These are phyloP conservation scores for Acestrorhynchus altus DNA, from an alignment of 2,797 vertebrate species.

Conservation along the genomic window DNA sequence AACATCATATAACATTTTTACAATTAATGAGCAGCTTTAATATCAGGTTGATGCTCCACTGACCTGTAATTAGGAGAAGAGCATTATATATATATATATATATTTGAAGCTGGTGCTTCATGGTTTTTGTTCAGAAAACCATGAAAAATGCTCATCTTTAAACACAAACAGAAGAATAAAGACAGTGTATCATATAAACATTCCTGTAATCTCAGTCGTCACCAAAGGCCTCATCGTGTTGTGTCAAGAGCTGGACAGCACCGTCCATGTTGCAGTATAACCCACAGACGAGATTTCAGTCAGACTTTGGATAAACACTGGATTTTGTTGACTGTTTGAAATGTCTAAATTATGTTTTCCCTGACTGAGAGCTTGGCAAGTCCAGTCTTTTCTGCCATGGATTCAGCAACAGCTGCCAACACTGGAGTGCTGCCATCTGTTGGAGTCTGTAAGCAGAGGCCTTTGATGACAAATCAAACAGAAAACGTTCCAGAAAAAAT, in stretches of 20 bases:
- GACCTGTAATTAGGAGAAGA: too few species aligned
- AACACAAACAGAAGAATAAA: neutral
- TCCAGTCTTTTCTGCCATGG: neutral
- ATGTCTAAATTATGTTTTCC: constrained; percentile 3
- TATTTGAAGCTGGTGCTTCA: too few species aligned
- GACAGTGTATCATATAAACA: neutral
- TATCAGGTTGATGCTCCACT: too few species aligned
- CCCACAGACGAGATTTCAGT: too few species aligned
- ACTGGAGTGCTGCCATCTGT: constrained; percentile 17
- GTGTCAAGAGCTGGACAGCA: neutral
- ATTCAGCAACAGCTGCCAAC: neutral
- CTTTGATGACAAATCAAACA: neutral
- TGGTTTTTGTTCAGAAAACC: constrained; percentile 6
- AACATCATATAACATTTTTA: too few species aligned
- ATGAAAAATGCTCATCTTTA: neutral
- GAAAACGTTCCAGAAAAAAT: neutral
- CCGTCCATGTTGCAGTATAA: neutral
- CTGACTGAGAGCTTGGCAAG: constrained; percentile 11
- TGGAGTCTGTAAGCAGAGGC: constrained; percentile 1
- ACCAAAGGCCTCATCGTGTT: constrained; percentile 1
- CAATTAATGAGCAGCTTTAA: too few species aligned
- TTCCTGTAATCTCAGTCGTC: neutral
- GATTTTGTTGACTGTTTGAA: neutral
- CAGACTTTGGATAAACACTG: too few species aligned
- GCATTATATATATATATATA: too few species aligned